A percentile compares a stretch with the other conserved stretches of the same genome.
Evolutionary conservation across 1,140 invertebrate genomes (phyloP).

Genomic region (Drosophila triauraria): DNA sequence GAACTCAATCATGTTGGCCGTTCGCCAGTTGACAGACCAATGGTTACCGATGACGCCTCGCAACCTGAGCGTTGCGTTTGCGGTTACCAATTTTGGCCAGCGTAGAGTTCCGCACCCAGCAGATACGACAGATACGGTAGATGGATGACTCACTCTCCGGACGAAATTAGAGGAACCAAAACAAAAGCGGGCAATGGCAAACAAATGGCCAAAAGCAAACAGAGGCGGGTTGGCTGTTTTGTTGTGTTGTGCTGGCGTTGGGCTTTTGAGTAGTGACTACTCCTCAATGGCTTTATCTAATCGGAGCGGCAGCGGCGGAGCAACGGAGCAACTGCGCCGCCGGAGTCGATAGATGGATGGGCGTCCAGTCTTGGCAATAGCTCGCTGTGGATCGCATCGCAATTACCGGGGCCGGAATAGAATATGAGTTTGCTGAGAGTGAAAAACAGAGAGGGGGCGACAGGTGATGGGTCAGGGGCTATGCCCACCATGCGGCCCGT

Average conservation of each 20-base stretch:
- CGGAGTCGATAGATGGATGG: slow-evolving; percentile 15
- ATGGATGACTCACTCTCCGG: slow-evolving; percentile 21
- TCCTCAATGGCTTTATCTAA: slow-evolving; percentile 64
- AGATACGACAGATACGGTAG: not conserved
- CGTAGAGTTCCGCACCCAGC: not conserved
- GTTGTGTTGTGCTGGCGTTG: not conserved
- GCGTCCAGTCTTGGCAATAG: slow-evolving; percentile 42
- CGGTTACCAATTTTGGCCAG: slow-evolving; percentile 19
- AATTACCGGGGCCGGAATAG: slow-evolving; percentile 11
- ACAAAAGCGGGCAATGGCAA: slow-evolving; percentile 50
- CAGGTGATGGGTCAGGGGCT: slow-evolving; percentile 14
- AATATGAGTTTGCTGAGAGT: slow-evolving; percentile 66
- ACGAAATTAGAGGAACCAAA: slow-evolving; percentile 27
- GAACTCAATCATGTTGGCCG: slow-evolving; percentile 10
- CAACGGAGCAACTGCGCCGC: slow-evolving; percentile 12
- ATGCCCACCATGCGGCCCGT: slow-evolving; percentile 77
- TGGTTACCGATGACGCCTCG: slow-evolving; percentile 7
- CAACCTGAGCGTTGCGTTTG: not conserved
- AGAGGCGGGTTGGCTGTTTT: slow-evolving; percentile 11
- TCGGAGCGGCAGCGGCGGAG: slow-evolving; percentile 18
- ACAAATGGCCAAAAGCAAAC: slow-evolving; percentile 55
- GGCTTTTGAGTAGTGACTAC: slow-evolving; percentile 32
- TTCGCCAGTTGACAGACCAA: slow-evolving; percentile 5
- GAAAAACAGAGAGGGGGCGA: slow-evolving; percentile 37
- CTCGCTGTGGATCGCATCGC: slow-evolving; percentile 20